phyloP scores from a whole-genome alignment of 2,888 invertebrate genomes.

The Neria commutata region DNA sequence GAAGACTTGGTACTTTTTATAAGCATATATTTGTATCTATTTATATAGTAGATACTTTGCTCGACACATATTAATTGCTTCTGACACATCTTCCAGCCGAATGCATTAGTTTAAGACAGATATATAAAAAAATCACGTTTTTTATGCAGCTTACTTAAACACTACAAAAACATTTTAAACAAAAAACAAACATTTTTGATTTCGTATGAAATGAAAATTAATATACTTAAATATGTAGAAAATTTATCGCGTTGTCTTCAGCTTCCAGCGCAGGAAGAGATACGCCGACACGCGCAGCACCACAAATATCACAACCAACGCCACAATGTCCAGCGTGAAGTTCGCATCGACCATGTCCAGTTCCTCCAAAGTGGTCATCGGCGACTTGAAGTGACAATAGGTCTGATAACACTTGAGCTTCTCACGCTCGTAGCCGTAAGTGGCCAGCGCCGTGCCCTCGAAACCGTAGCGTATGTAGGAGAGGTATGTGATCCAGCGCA shows the following conservation, averaged over 20 bases:
- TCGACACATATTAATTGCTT: neutral
- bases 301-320: slow-evolving; percentile 79
- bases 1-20: slow-evolving; percentile 1
- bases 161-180: neutral
- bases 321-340: slow-evolving; percentile 79
- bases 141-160: neutral
- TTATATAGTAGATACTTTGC: neutral
- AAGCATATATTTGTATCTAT: neutral
- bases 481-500: slow-evolving; percentile 93
- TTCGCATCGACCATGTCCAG: slow-evolving; percentile 83
- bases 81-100: too few relatives aligned
- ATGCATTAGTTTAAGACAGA: too few relatives aligned
- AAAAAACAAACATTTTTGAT: slow-evolving; percentile 7
- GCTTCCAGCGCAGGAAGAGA: slow-evolving; percentile 85
- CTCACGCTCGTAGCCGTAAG: slow-evolving; percentile 83
- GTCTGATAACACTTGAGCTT: slow-evolving; percentile 81
- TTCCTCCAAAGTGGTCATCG: slow-evolving; percentile 81
- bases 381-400: slow-evolving; percentile 88
- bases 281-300: slow-evolving; percentile 81
- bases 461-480: slow-evolving; percentile 96
- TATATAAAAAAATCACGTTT: slow-evolving; percentile 1
- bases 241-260: slow-evolving; percentile 77
- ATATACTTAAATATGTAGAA: slow-evolving; percentile 16
- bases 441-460: slow-evolving; percentile 91
- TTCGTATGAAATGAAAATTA: slow-evolving; percentile 37